Percentiles rank a stretch among this genome's conserved stretches.
These are phyloP conservation scores for Cotesia congregata DNA, from an alignment of 2,888 invertebrate species.

Conservation along the genomic window DNA sequence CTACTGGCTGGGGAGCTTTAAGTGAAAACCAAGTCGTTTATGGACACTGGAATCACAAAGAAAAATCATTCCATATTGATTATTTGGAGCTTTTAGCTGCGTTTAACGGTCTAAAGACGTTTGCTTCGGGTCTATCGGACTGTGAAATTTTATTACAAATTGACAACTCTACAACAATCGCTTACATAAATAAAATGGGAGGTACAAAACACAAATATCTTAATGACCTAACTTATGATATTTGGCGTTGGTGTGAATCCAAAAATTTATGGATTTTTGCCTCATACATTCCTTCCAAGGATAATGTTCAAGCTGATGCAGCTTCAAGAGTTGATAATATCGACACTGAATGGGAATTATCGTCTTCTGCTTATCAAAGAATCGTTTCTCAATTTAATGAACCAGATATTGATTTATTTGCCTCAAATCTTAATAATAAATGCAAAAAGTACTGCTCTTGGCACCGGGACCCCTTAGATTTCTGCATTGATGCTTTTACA, in stretches of 20 bases:
- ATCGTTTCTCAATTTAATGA: too few species aligned
- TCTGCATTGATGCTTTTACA: slow-evolving; percentile 41
- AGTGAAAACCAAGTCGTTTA: not conserved
- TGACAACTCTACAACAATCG: slow-evolving; percentile 42
- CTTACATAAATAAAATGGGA: slow-evolving; percentile 45
- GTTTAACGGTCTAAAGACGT: slow-evolving; percentile 38
- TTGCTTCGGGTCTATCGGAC: slow-evolving; percentile 28
- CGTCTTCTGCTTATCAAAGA: too few species aligned
- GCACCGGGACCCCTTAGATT: slow-evolving; percentile 39
- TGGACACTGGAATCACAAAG: slow-evolving; percentile 32
- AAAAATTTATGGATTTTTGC: slow-evolving; percentile 40
- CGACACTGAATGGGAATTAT: too few species aligned
- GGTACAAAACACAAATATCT: slow-evolving; percentile 32
- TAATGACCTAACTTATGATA: slow-evolving; percentile 31
- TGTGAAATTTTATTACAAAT: slow-evolving; percentile 39
- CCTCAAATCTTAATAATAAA: too few species aligned
- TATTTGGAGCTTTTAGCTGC: slow-evolving; percentile 38
- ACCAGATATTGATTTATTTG: too few species aligned
- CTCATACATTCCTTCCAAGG: slow-evolving; percentile 37
- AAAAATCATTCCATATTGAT: slow-evolving; percentile 35
- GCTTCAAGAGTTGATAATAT: not conserved
- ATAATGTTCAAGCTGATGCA: slow-evolving; percentile 39
- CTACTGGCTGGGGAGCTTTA: slow-evolving; percentile 14
- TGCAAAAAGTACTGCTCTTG: slow-evolving; percentile 1
- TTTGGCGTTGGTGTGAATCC: slow-evolving; percentile 43